These are phyloP conservation scores for Meandrina meandrites DNA, from an alignment of 92 coral and sea anemone genomes.

Conservation along the genomic window DNA sequence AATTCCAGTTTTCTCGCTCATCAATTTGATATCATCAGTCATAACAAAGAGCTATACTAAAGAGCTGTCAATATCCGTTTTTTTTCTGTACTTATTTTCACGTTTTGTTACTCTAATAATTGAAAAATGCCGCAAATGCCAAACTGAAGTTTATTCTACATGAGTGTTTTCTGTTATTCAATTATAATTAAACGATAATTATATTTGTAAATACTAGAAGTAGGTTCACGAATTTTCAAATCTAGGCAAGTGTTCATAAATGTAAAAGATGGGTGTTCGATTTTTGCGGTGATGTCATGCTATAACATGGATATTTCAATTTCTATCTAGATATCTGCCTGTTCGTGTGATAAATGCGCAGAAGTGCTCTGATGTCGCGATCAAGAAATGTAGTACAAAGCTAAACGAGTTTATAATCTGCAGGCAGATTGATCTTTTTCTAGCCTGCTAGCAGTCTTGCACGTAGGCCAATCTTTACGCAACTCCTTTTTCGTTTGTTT, in stretches of 20 bases:
- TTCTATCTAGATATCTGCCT: background rate
- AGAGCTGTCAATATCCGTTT: background rate
- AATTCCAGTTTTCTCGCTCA: background rate
- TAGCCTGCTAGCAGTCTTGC: too few species aligned
- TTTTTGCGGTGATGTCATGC: background rate
- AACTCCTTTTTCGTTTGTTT: background rate
- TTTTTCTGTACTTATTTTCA: background rate
- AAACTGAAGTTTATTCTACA: background rate
- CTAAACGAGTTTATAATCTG: constrained; percentile 11
- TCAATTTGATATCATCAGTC: background rate
- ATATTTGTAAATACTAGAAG: background rate
- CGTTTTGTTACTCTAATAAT: background rate
- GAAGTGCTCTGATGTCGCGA: background rate
- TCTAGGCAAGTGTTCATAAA: background rate
- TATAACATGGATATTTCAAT: background rate
- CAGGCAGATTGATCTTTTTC: constrained; percentile 13
- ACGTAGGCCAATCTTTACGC: too few species aligned
- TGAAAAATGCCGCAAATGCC: background rate
- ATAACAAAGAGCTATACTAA: too few species aligned
- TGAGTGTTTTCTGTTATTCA: background rate
- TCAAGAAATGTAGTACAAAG: background rate
- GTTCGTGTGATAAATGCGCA: background rate
- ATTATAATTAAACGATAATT: background rate
- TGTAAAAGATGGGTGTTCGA: background rate
- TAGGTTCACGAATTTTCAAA: background rate